These are phyloP conservation scores for Anabas testudineus DNA, from an alignment of 2,797 vertebrate genomes.

Conservation along the genomic window DNA sequence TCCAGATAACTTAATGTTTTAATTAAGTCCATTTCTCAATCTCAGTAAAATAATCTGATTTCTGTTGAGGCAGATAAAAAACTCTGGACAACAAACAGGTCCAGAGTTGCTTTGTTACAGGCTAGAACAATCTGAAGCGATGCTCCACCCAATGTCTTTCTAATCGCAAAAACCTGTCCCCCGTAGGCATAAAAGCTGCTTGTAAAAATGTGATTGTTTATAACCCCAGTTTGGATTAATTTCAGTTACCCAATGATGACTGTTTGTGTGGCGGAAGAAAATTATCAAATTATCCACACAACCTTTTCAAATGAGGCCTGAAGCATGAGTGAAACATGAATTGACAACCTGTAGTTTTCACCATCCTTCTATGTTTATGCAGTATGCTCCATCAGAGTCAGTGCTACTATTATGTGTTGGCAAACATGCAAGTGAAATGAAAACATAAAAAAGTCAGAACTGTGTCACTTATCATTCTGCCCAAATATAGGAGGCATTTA, in stretches of 20 bases:
- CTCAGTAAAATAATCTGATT: conserved; percentile 1
- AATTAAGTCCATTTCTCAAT: neutral
- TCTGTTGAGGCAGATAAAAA: conserved; percentile 27
- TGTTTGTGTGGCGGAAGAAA: neutral
- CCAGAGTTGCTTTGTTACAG: conserved; percentile 30
- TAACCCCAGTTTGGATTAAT: conserved; percentile 21
- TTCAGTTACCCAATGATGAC: conserved; percentile 3
- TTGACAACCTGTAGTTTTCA: neutral
- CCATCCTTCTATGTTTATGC: neutral
- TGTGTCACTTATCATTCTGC: no score
- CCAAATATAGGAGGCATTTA: neutral
- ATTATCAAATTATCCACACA: neutral
- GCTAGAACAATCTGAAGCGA: conserved; percentile 34
- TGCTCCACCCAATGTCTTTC: conserved; percentile 30
- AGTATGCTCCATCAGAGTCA: neutral
- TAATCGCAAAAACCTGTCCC: conserved; percentile 50
- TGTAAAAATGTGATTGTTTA: conserved; percentile 17
- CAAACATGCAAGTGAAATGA: no score
- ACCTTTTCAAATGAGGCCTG: neutral
- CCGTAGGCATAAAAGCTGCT: conserved; percentile 27
- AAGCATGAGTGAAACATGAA: neutral
- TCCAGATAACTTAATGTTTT: neutral
- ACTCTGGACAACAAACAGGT: no score
- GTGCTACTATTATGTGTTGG: neutral
- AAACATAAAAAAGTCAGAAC: neutral